These are phyloP conservation scores for Eucidaris tribuloides DNA, from an alignment of 35 echinoderm and acorn worm genomes.

Conservation along the genomic window DNA sequence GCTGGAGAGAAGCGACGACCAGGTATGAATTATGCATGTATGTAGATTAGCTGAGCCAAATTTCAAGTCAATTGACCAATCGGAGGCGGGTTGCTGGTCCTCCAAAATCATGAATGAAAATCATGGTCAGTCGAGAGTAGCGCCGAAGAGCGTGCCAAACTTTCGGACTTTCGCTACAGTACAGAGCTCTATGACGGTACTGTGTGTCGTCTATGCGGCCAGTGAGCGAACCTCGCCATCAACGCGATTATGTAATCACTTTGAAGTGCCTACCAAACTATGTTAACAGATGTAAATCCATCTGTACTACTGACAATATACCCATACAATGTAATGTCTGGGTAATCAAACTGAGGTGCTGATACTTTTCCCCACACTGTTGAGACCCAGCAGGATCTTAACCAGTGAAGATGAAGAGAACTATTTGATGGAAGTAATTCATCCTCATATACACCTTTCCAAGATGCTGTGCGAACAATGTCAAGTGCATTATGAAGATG, in stretches of 20 bases:
- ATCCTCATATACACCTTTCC: constrained; percentile 28
- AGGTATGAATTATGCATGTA: too few species aligned
- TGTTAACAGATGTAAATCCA: not conserved
- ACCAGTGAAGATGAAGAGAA: not conserved
- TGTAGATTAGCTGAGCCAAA: too few species aligned
- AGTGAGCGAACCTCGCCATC: not conserved
- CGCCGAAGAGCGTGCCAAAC: too few species aligned
- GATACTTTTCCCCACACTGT: not conserved
- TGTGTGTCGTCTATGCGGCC: too few species aligned
- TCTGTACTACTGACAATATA: not conserved
- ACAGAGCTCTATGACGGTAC: too few species aligned
- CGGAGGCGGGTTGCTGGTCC: too few species aligned
- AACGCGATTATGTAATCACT: not conserved
- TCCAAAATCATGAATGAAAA: too few species aligned
- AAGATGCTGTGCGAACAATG: constrained; percentile 6
- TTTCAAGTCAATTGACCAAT: too few species aligned
- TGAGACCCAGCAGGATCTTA: constrained; percentile 16
- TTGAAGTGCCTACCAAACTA: not conserved
- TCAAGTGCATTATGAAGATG: not conserved
- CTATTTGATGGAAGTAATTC: constrained; percentile 4
- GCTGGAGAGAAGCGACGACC: too few species aligned
- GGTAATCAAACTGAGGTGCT: not conserved
- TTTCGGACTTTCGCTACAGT: too few species aligned
- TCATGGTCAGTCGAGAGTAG: too few species aligned
- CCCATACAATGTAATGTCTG: not conserved